Base-by-base conservation (phyloP, 2,888 invertebrate species). In the Xanthia icteritia region DNA sequence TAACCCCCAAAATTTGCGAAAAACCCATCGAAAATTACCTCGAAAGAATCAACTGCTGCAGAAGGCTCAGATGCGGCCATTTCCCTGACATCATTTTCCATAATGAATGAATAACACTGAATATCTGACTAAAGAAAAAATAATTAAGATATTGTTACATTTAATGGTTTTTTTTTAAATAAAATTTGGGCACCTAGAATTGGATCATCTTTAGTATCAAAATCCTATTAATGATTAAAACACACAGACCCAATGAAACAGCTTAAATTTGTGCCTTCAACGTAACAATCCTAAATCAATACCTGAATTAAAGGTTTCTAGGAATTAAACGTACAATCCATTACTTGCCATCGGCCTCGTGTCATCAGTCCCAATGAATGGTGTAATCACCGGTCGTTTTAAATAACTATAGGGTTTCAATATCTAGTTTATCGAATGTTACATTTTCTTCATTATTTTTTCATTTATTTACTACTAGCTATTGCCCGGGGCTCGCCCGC, bases 231-330 rank as follows among this genome's bases (percentile, higher is more conserved):
- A 42, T 5, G 23, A 73, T 9, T 45, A 9, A 5, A 73, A 58
- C 15, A 23, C 5, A 45, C 9, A 39, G 6, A 39, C 17, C 5
- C 5, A 54, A 51, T 9, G 11, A 36, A 51, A 58, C 8, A 31
- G 15, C 6, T 31, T 1, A 42, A 45, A 45, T 15, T 11, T 74
- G 2, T 45, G 5, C 27, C 45, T 60, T 36, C 27, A 36, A 60
- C 17, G 45, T 20, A 11, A 42, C 13, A 42, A 51, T 60, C 17
- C 4, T 31, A 66, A 75, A 82, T 78, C 78, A 82, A 78, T 78
- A 78, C 8, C 0, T 31, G 15, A 54, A 45, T 60, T 15, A 45
- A 54, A 60, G 42, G 51, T 60, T 78, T 76, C 82, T 82, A 75
- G 51, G 82, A 51, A 51, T 15, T 15, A 42, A 9, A 42, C 42